These are phyloP conservation scores for Whitmania pigra DNA, from an alignment of 1,140 invertebrate genomes.

Conservation along the genomic window DNA sequence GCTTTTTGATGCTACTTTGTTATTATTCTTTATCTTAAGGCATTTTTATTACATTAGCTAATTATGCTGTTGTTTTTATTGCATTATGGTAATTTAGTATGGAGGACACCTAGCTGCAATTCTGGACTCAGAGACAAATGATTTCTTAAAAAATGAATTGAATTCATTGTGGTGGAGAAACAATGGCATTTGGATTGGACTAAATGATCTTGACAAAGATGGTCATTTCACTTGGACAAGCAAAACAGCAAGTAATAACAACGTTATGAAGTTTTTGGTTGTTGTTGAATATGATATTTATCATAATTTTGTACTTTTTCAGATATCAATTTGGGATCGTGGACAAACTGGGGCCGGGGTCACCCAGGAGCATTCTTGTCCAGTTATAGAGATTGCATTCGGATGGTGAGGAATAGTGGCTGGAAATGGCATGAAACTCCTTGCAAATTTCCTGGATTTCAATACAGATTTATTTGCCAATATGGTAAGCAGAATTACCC, in stretches of 20 bases:
- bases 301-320: too few species aligned
- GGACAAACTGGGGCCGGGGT: slow-evolving; percentile 19
- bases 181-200: slow-evolving; percentile 24
- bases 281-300: too few species aligned
- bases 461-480: slow-evolving; percentile 21
- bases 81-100: background rate
- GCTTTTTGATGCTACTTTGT: too few species aligned
- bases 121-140: slow-evolving; percentile 12
- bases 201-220: slow-evolving; percentile 14
- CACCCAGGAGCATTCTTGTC: slow-evolving; percentile 21
- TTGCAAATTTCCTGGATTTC: slow-evolving; percentile 14
- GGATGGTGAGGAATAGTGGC: slow-evolving; percentile 16
- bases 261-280: too few species aligned
- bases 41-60: too few species aligned
- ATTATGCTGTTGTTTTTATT: too few species aligned
- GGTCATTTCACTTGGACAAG: slow-evolving; percentile 5
- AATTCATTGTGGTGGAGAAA: slow-evolving; percentile 21
- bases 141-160: slow-evolving; percentile 15
- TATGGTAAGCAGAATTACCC: background rate
- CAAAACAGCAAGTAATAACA: background rate
- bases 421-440: slow-evolving; percentile 24
- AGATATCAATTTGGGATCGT: background rate
- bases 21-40: too few species aligned
- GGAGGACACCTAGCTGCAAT: slow-evolving; percentile 17
- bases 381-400: slow-evolving; percentile 20